phyloP scores from a whole-genome alignment of 2,113 vertebrate genomes.

The Gracilinanus agilis region DNA sequence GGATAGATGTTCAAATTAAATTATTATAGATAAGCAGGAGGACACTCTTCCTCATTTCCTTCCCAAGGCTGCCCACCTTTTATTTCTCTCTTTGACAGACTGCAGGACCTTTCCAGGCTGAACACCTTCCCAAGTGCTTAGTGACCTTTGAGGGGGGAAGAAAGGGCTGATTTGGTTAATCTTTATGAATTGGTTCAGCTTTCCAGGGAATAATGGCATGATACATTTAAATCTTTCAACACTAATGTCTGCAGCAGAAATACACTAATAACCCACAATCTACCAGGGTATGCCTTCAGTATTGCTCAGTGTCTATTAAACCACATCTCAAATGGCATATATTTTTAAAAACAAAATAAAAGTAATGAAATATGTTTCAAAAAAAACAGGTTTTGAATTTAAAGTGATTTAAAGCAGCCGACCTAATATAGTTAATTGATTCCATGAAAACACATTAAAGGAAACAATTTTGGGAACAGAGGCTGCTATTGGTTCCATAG shows the following conservation, averaged over 20 bases:
- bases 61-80: neutral
- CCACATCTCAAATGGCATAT: neutral
- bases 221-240: neutral
- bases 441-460: neutral
- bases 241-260: conserved; percentile 7
- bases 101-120: conserved; percentile 2
- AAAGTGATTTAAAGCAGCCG: neutral
- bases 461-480: neutral
- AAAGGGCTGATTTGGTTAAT: conserved; percentile 1
- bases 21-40: neutral
- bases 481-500: neutral
- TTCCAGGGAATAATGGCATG: conserved; percentile 29
- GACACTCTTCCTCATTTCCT: neutral
- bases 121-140: neutral
- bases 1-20: neutral
- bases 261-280: neutral
- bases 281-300: neutral
- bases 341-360: neutral
- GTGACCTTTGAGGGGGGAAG: neutral
- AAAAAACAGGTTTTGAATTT: neutral
- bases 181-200: conserved; percentile 15
- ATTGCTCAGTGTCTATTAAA: neutral
- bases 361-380: neutral
- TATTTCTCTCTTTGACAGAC: conserved; percentile 29
- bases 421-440: neutral